phyloP scores from a whole-genome alignment of 2,113 vertebrate species.

The Dascyllus trimaculatus region DNA sequence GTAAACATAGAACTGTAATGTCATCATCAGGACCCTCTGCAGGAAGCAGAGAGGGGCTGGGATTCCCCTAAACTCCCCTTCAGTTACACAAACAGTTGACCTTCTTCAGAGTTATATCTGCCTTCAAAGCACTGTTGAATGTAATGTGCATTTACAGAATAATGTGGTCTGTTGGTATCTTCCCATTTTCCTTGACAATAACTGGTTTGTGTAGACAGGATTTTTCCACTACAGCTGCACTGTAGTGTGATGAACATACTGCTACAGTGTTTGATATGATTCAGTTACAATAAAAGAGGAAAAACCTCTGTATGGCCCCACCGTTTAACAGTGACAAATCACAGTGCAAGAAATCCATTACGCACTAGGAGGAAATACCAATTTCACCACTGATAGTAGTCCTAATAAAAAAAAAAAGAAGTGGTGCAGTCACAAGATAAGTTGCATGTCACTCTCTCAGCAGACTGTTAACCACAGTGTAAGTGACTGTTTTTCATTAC shows the following conservation, averaged over 20 bases:
- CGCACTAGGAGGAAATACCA: neutral
- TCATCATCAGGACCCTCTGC: conserved; percentile 24
- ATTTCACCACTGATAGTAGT: neutral
- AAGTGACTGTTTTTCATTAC: no score
- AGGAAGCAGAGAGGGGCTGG: conserved; percentile 37
- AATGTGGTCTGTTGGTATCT: no score
- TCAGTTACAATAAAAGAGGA: neutral
- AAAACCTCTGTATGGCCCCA: neutral
- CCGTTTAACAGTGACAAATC: neutral
- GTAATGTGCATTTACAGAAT: no score
- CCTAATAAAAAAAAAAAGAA: neutral
- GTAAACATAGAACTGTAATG: conserved; percentile 45
- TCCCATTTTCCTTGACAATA: neutral
- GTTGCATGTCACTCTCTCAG: neutral
- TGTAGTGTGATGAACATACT: neutral
- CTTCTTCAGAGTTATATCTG: neutral
- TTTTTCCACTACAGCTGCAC: neutral
- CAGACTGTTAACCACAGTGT: neutral
- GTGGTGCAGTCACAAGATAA: neutral
- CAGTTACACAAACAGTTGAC: conserved; percentile 15
- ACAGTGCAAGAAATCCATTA: neutral
- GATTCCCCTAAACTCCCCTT: conserved; percentile 65
- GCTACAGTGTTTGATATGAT: neutral
- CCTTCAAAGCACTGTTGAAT: neutral
- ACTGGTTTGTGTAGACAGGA: neutral